phyloP scores from a whole-genome alignment of 92 coral and sea anemone species.

The Pocillopora grandis region DNA sequence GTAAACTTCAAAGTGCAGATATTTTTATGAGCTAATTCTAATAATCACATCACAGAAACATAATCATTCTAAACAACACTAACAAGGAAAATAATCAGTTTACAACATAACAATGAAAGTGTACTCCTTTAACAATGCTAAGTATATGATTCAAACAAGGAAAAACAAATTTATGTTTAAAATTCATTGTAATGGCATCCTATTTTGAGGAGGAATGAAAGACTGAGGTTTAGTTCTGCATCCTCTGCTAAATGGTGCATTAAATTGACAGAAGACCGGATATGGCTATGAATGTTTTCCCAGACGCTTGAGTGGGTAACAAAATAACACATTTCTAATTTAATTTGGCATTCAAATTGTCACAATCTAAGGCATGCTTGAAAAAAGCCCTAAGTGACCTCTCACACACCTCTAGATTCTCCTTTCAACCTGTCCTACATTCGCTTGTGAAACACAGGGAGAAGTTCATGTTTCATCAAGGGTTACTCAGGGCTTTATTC shows the following conservation, averaged over 20 bases:
- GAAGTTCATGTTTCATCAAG: background rate
- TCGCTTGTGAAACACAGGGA: background rate
- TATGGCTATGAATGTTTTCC: too few species aligned
- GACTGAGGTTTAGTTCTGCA: background rate
- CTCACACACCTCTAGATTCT: too few species aligned
- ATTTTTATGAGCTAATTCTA: constrained; percentile 6
- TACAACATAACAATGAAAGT: background rate
- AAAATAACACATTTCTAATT: too few species aligned
- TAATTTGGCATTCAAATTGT: too few species aligned
- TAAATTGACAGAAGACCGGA: background rate
- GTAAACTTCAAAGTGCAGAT: background rate
- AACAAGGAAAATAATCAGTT: background rate
- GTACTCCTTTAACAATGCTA: background rate
- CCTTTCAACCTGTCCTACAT: too few species aligned
- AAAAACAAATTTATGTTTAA: background rate
- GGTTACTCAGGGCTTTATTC: background rate
- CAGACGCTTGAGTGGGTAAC: too few species aligned
- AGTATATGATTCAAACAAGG: too few species aligned
- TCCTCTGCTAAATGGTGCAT: background rate
- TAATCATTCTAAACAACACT: too few species aligned
- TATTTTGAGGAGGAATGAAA: background rate
- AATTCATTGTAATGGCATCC: background rate
- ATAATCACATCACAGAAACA: background rate
- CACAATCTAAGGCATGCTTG: too few species aligned
- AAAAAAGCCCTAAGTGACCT: too few species aligned